Evolutionary conservation across 2,113 vertebrate species (phyloP), one percentile per base, ranked within the genome.

Genomic region (Monopterus albus): DNA sequence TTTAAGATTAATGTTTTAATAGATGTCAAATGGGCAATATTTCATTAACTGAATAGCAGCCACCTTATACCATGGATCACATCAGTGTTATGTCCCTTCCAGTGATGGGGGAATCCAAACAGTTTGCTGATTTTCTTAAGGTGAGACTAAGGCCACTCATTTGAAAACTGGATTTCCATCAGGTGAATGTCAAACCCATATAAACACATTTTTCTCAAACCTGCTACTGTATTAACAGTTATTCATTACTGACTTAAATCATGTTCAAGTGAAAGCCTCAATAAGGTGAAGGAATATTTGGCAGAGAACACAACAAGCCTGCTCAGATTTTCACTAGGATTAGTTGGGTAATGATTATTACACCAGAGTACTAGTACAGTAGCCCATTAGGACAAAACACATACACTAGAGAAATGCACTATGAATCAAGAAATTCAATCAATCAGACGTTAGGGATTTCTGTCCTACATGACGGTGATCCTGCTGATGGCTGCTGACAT

Each of bases 11-110:
- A 61, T 47, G 9, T 69, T 42, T 72, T 38, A 6, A 7, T 31
- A 7, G 29, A 5, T 55, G 51, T 68, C 50, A 79, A 14, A 57
- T 15, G 21, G 26, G 26, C 7, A 31, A 57, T 39, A 66, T 74
- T 45, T 80, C n/a, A 65, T 51, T 70, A 60, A 39, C 3, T 55
- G 29, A 63, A 51, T 49, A 46, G 7, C 8, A 50, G 58, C 21
- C 51, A 33, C 3, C 25, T 40, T 29, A 7, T 51, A 36, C 17
- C 38, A 28, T 35, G 33, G 18, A 72, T 72, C 51, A 74, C 55
- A 62, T 25, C 53, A 17, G 20, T 47, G 28, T 35, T 8, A 45
- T 42, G 26, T 57, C 38, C 23, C 23, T 15, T 9, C 13, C 2
- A 47, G 50, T 21, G 36, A 14, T 35, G 9, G 5, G 14, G 9